A percentile compares a stretch with the other conserved stretches of the same genome.
Conservation (phyloP, 2,888 invertebrate species). For the Conomelus anceps region DNA sequence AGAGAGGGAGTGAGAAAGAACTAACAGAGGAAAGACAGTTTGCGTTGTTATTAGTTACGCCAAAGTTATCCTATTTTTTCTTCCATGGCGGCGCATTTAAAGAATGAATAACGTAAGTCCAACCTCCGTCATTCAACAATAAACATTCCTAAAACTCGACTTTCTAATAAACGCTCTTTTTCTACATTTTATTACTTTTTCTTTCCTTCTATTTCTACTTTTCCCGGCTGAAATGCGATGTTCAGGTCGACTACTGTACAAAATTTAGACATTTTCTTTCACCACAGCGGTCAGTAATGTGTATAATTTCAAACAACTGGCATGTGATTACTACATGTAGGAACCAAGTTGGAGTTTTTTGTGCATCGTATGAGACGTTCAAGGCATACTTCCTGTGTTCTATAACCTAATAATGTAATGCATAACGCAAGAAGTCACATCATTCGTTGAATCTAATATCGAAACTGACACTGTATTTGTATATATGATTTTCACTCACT, state of each 20-base stretch:
- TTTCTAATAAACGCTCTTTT: neutral
- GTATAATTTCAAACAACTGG: neutral
- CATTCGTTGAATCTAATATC: no score
- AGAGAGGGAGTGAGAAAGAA: no score
- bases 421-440: no score
- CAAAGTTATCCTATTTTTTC: neutral
- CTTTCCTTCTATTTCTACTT: neutral
- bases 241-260: neutral
- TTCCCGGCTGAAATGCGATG: neutral
- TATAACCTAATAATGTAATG: neutral
- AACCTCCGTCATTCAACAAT: neutral
- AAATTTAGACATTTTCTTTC: neutral
- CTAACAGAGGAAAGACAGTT: neutral
- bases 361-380: neutral
- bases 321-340: neutral
- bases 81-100: neutral
- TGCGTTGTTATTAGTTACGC: neutral
- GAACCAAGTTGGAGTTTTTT: neutral
- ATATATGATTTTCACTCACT: no score
- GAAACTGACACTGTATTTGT: no score
- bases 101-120: neutral
- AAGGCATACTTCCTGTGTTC: neutral
- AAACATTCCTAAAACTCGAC: neutral
- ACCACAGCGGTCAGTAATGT: neutral
- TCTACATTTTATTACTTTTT: neutral